Conservation (phyloP, 2,888 invertebrate genomes). For the Pogonocherus hispidulus region DNA sequence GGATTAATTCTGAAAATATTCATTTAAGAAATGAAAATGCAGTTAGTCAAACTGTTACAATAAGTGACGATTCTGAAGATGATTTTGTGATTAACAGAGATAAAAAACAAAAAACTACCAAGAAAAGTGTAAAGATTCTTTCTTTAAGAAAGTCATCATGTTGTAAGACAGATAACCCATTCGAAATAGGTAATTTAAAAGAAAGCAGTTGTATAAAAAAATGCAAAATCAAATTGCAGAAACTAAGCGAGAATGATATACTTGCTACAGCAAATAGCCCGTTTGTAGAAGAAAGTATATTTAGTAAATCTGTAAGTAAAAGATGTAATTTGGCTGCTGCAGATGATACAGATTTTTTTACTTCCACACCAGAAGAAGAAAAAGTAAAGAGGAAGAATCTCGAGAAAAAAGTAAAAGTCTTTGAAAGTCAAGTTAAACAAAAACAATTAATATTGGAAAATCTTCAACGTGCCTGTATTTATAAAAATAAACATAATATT, state of each 20-base stretch:
- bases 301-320: too few relatives aligned
- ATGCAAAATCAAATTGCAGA: neutral
- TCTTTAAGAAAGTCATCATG: neutral
- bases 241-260: neutral
- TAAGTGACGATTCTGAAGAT: conserved; percentile 30
- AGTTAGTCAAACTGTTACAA: neutral
- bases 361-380: conserved; percentile 46
- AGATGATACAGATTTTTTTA: conserved; percentile 46
- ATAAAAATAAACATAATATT: conserved; percentile 66
- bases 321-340: neutral
- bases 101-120: conserved; percentile 5
- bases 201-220: neutral
- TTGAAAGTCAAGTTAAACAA: conserved; percentile 45
- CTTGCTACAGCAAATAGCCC: neutral
- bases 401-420: conserved; percentile 34
- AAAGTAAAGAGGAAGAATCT: conserved; percentile 40
- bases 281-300: neutral
- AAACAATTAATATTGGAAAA: conserved; percentile 48
- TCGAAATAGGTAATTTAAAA: neutral
- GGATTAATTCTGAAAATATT: too few relatives aligned
- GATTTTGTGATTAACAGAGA: conserved; percentile 16
- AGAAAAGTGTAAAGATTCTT: conserved; percentile 7
- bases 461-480: conserved; percentile 50
- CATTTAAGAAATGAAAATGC: conserved; percentile 5
- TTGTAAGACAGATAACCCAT: neutral